phyloP scores from a whole-genome alignment of 2,113 vertebrate species.

The Phocoena phocoena region DNA sequence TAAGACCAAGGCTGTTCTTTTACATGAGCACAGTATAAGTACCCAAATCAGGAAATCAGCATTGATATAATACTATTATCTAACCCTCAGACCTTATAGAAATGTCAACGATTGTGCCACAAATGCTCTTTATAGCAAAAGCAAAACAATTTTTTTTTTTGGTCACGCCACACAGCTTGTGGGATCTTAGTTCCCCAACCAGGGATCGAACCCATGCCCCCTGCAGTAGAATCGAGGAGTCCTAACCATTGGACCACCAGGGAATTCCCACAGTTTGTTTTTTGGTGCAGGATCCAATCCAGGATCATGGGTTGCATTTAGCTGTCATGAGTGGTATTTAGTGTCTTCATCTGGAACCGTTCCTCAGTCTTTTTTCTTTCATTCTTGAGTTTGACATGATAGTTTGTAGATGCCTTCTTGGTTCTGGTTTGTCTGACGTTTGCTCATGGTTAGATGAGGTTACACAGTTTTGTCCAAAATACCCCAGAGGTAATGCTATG shows the following conservation, averaged over 20 bases:
- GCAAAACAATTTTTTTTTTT: not conserved
- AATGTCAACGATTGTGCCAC: not conserved
- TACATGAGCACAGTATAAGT: no score
- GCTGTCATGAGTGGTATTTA: not conserved
- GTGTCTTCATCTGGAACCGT: not conserved
- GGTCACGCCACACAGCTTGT: not conserved
- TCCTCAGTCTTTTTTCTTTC: not conserved
- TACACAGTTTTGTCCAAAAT: fast-evolving
- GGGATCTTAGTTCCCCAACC: not conserved
- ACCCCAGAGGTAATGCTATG: fast-evolving
- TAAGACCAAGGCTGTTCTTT: not conserved
- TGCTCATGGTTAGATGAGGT: fast-evolving
- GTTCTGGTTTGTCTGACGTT: not conserved
- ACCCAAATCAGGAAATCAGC: not conserved
- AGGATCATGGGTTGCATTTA: not conserved
- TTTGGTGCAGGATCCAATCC: not conserved
- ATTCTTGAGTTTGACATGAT: not conserved
- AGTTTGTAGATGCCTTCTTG: not conserved
- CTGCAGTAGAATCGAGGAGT: not conserved
- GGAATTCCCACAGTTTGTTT: not conserved
- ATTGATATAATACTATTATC: fast-evolving
- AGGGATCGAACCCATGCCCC: not conserved
- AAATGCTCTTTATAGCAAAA: not conserved
- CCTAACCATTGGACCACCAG: not conserved
- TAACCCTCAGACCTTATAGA: not conserved